Conservation (phyloP, 2,888 invertebrate species). For the Xanthorhoe spadicearia region DNA sequence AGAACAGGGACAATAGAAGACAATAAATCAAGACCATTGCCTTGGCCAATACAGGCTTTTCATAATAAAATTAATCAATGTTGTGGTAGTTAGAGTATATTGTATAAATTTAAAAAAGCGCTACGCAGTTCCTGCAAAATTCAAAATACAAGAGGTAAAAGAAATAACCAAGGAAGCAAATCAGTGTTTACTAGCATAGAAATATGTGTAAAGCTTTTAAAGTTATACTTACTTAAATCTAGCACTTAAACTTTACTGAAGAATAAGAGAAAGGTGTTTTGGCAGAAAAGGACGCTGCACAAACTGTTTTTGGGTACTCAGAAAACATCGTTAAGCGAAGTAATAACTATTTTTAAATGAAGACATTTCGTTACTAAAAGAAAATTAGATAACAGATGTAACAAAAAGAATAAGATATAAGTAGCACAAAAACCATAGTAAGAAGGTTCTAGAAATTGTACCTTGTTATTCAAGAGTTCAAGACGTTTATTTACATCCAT, state of each 20-base stretch:
- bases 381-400: no score
- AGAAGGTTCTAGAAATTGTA: no score
- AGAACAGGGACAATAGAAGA: no score
- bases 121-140: constrained; percentile 21
- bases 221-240: constrained; percentile 15
- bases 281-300: neutral
- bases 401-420: no score
- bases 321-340: neutral
- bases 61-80: no score
- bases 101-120: neutral
- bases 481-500: no score
- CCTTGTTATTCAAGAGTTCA: no score
- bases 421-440: no score
- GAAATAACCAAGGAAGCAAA: constrained; percentile 29
- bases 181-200: constrained; percentile 33
- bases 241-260: constrained; percentile 19
- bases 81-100: neutral
- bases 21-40: no score
- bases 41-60: no score
- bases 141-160: constrained; percentile 8
- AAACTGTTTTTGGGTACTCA: neutral
- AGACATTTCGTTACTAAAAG: no score
- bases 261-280: constrained; percentile 23
- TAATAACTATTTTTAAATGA: no score
- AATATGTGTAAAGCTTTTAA: constrained; percentile 54